A percentile compares a stretch with the other conserved stretches of the same genome.
These are phyloP conservation scores for Antheraea pernyi DNA, from an alignment of 1,140 invertebrate genomes.

Conservation along the genomic window DNA sequence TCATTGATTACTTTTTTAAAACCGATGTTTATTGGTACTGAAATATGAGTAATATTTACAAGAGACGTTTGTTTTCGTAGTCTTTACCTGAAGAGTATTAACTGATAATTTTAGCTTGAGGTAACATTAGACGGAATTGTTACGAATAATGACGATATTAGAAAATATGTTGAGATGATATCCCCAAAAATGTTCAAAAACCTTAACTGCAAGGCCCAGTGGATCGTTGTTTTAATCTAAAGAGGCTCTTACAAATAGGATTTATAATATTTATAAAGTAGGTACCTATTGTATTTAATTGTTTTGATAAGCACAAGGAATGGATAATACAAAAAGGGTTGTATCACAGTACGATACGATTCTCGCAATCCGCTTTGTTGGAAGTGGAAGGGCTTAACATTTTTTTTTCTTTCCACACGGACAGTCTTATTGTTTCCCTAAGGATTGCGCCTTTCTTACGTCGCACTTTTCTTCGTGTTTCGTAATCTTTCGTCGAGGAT, in stretches of 20 bases:
- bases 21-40: no score
- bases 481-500: constrained; percentile 1
- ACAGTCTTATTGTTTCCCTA: constrained; percentile 4
- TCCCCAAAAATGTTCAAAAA: neutral
- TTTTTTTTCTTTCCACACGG: constrained; percentile 2
- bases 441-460: neutral
- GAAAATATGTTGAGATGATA: no score
- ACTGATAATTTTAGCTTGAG: no score
- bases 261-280: neutral
- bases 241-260: neutral
- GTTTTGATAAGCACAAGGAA: neutral
- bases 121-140: no score
- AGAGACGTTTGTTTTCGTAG: no score
- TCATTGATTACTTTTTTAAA: no score
- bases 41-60: no score
- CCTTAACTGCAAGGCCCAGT: neutral
- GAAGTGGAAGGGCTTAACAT: neutral
- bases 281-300: neutral
- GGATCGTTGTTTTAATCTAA: neutral
- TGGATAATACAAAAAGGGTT: constrained; percentile 2
- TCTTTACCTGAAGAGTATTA: no score
- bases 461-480: neutral
- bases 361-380: neutral
- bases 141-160: no score
- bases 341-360: neutral